Conservation (phyloP, 64 coral and sea anemone genomes). For the Pocillopora damicornis region DNA sequence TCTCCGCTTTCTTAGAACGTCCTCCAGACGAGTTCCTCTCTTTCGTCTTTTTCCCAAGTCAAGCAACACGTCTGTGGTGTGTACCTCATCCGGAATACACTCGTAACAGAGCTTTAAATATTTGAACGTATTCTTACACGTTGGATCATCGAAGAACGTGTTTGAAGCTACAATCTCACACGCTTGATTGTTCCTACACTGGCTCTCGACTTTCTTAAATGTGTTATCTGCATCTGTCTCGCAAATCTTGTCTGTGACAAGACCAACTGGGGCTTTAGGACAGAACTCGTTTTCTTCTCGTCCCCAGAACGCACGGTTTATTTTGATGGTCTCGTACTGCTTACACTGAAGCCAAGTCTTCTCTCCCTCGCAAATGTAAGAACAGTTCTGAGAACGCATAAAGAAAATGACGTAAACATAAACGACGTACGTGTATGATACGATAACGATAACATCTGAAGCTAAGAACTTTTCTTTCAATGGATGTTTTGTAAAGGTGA, state of each 20-base stretch:
- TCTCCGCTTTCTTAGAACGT: conserved; percentile 70
- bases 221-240: conserved; percentile 85
- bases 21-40: conserved; percentile 80
- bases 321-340: conserved; percentile 82
- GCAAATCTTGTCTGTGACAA: conserved; percentile 74
- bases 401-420: background rate
- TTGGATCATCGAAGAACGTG: conserved; percentile 93
- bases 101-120: conserved; percentile 97
- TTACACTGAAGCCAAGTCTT: conserved; percentile 92
- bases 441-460: too few species aligned
- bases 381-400: conserved; percentile 67
- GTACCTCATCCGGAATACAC: conserved; percentile 83
- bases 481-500: too few species aligned
- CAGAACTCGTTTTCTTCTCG: conserved; percentile 94
- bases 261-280: conserved; percentile 75
- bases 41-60: conserved; percentile 82
- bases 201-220: conserved; percentile 76
- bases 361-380: conserved; percentile 94
- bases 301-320: conserved; percentile 93
- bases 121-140: conserved; percentile 93
- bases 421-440: too few species aligned
- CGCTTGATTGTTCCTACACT: conserved; percentile 84
- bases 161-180: conserved; percentile 97
- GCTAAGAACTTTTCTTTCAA: too few species aligned
- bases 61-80: conserved; percentile 72